Percentiles rank a stretch among this genome's conserved stretches.
Evolutionary conservation across 2,113 vertebrate species (phyloP).

Genomic region (Pelecanoides urinatrix): DNA sequence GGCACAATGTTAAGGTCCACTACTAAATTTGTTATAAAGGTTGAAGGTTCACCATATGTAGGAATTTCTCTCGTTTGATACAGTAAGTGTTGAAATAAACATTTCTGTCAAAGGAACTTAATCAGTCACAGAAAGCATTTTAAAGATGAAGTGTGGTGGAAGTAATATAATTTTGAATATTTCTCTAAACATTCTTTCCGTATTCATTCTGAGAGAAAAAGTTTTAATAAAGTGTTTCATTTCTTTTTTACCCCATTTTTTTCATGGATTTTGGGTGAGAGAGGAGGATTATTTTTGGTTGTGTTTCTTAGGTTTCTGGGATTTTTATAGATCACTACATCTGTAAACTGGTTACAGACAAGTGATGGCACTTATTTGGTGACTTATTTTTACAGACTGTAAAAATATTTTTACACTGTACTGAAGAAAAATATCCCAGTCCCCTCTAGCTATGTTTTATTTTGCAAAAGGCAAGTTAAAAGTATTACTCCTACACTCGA

Average conservation of each 20-base stretch:
- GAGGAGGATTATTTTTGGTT: not conserved
- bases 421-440: not conserved
- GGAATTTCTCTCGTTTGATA: not conserved
- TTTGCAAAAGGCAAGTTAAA: not conserved
- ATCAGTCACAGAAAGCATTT: not conserved
- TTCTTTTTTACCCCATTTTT: not conserved
- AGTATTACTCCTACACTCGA: not conserved
- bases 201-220: not conserved
- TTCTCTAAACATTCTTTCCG: not conserved
- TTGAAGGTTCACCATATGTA: not conserved
- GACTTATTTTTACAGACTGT: not conserved
- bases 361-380: not conserved
- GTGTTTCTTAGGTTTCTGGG: not conserved
- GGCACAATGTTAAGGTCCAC: not conserved
- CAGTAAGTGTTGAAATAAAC: not conserved
- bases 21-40: not conserved
- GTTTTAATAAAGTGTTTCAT: not conserved
- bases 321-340: not conserved
- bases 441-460: not conserved
- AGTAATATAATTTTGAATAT: conserved; percentile 19
- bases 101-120: conserved; percentile 8
- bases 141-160: not conserved
- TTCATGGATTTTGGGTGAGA: not conserved
- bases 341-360: not conserved
- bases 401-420: no score